phyloP scores from a whole-genome alignment of 2,113 vertebrate genomes.

The Sylvietta virens region DNA sequence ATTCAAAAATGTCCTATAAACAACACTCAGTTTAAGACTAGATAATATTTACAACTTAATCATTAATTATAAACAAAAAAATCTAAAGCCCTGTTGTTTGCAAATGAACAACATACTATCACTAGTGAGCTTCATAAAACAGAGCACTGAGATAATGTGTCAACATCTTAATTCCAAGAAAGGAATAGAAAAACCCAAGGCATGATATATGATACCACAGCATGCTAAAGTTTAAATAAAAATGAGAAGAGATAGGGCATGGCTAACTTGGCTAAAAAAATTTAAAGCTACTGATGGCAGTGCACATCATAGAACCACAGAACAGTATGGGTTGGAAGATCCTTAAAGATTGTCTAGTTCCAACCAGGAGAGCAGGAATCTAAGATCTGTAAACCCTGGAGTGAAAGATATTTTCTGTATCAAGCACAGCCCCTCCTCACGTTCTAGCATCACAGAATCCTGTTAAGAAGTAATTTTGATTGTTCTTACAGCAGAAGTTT shows the following conservation, averaged over 20 bases:
- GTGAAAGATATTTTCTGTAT: background rate
- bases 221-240: background rate
- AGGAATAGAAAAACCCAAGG: background rate
- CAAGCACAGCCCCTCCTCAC: background rate
- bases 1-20: background rate
- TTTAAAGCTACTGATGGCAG: background rate
- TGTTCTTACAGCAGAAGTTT: background rate
- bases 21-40: background rate
- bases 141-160: background rate
- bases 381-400: background rate
- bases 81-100: background rate
- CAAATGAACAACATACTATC: background rate
- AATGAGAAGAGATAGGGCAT: background rate
- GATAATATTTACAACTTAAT: background rate
- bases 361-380: background rate
- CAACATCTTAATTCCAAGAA: background rate
- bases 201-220: background rate
- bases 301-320: background rate
- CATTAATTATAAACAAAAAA: background rate
- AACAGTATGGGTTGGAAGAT: background rate
- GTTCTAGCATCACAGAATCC: background rate
- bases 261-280: background rate
- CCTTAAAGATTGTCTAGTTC: background rate
- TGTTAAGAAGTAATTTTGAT: background rate
- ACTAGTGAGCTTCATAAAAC: background rate